These are phyloP conservation scores for Otocyon megalotis DNA, from an alignment of 2,113 vertebrate genomes.

Conservation along the genomic window DNA sequence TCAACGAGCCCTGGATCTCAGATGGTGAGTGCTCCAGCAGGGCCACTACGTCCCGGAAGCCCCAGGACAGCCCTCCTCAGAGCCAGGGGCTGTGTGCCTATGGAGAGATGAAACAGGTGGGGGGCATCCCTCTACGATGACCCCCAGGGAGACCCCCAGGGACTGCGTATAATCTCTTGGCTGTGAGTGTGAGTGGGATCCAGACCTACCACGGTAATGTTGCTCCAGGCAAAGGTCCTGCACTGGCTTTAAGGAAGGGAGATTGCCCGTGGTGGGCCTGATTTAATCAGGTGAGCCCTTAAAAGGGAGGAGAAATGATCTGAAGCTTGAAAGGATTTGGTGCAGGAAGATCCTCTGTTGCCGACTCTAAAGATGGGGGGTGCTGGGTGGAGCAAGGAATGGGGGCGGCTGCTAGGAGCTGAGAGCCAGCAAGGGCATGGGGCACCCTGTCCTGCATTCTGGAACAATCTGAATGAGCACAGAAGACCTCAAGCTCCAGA, in stretches of 20 bases:
- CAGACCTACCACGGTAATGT: too few relatives aligned
- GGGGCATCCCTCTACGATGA: background rate
- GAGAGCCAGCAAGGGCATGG: background rate
- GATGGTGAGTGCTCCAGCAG: accelerated
- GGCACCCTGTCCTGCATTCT: accelerated
- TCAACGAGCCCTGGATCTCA: background rate
- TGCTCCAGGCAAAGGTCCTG: background rate
- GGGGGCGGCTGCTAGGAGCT: too few relatives aligned
- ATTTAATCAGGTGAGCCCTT: background rate
- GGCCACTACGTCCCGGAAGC: background rate
- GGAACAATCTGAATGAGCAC: background rate
- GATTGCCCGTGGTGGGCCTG: background rate
- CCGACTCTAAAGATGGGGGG: background rate
- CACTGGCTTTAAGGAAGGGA: background rate
- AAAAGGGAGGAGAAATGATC: background rate
- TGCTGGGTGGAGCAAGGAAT: background rate
- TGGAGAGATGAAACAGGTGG: background rate
- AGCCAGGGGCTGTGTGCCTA: background rate
- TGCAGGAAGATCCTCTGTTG: background rate
- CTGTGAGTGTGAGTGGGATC: background rate
- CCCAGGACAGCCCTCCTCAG: background rate
- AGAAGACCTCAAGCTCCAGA: background rate
- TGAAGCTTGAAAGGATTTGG: background rate
- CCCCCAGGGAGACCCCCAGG: background rate
- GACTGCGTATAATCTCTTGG: background rate